Conservation (phyloP, 2,888 invertebrate genomes). For the Drosophila demipolita region DNA sequence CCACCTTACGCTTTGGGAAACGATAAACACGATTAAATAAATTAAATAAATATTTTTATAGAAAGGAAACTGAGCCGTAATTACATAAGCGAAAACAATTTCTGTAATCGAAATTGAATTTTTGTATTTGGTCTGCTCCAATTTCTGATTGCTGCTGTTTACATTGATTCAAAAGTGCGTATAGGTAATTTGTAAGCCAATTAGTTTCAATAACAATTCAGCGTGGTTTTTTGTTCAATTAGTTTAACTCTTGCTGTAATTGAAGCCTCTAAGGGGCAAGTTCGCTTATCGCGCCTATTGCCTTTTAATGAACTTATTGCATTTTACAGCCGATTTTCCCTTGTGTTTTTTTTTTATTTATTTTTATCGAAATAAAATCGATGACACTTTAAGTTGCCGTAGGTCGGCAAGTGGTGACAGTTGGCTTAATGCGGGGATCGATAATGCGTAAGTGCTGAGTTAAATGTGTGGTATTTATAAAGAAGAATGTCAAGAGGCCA, state of each 20-base stretch:
- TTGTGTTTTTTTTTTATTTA: neutral
- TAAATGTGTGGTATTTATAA: slow-evolving; percentile 42
- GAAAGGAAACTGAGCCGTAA: slow-evolving; percentile 35
- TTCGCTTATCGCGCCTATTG: slow-evolving; percentile 36
- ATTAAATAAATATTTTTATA: slow-evolving; percentile 43
- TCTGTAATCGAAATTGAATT: slow-evolving; percentile 23
- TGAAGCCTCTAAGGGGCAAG: slow-evolving; percentile 74
- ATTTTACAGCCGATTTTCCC: slow-evolving; percentile 19
- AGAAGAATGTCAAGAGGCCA: slow-evolving; percentile 80
- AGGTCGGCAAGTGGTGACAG: slow-evolving; percentile 24
- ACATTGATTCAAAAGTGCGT: slow-evolving; percentile 27
- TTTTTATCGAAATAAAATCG: slow-evolving; percentile 45
- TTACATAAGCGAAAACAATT: slow-evolving; percentile 41
- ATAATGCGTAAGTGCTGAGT: slow-evolving; percentile 64
- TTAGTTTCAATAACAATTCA: slow-evolving; percentile 64
- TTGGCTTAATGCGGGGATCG: slow-evolving; percentile 49
- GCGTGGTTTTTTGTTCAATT: slow-evolving; percentile 46
- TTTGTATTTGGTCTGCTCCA: slow-evolving; percentile 13
- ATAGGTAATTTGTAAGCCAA: slow-evolving; percentile 61
- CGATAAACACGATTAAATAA: slow-evolving; percentile 50
- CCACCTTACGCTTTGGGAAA: slow-evolving; percentile 39
- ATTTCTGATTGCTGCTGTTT: neutral
- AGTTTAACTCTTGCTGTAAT: slow-evolving; percentile 47
- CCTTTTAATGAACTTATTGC: slow-evolving; percentile 50
- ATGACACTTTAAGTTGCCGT: slow-evolving; percentile 61